Percentiles rank a stretch among this genome's conserved stretches.
These are phyloP conservation scores for Salminus brasiliensis DNA, from an alignment of 2,113 vertebrate genomes.

Conservation along the genomic window DNA sequence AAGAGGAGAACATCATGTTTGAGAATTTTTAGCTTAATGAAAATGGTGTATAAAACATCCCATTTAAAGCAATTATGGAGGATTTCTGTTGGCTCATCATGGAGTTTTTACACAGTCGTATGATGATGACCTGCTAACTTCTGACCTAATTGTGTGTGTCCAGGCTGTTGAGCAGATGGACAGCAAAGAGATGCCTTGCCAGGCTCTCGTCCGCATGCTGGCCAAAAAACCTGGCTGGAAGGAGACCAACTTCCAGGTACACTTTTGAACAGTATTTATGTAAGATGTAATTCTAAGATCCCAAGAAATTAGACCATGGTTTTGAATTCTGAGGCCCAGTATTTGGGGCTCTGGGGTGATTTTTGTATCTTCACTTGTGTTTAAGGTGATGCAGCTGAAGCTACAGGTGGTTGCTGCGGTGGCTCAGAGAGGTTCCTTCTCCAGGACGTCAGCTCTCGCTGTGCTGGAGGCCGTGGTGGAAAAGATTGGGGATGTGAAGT, in stretches of 20 bases:
- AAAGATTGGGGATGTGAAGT: conserved; percentile 95
- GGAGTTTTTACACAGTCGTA: no score
- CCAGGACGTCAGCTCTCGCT: conserved; percentile 89
- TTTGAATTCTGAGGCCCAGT: no score
- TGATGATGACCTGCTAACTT: background rate
- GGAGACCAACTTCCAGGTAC: conserved; percentile 99
- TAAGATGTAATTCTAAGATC: no score
- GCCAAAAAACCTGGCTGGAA: conserved; percentile 99
- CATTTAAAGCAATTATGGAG: no score
- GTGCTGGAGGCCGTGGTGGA: conserved; percentile 94
- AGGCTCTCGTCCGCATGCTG: conserved; percentile 93
- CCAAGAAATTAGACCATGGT: no score
- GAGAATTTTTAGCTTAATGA: no score
- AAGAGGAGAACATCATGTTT: no score
- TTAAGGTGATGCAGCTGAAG: conserved; percentile 98
- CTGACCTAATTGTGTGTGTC: background rate
- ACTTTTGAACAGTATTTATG: no score
- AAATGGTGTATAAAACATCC: no score
- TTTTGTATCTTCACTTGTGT: no score
- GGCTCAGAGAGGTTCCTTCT: conserved; percentile 87
- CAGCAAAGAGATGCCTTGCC: conserved; percentile 88
- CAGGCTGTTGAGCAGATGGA: conserved; percentile 95
- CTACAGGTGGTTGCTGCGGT: conserved; percentile 87
- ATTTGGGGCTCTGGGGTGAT: no score
- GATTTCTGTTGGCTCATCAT: no score